phyloP scores from a whole-genome alignment of 1,140 invertebrate genomes.

The Eulimnadia texana region DNA sequence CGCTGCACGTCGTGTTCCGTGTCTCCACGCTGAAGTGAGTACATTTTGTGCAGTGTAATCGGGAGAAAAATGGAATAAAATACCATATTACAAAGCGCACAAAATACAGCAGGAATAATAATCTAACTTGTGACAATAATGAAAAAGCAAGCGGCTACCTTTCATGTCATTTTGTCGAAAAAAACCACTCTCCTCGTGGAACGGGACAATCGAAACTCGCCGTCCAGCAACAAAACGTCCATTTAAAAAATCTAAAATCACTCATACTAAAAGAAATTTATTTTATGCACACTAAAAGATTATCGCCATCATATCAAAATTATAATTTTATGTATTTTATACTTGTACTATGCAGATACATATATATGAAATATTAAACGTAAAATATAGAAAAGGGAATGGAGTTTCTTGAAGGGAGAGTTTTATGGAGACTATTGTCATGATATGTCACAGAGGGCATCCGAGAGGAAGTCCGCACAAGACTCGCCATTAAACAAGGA shows the following conservation, averaged over 20 bases:
- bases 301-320: too few species aligned
- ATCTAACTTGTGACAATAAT: not conserved
- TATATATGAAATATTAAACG: not conserved
- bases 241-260: too few species aligned
- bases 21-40: not conserved
- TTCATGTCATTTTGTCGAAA: not conserved
- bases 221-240: not conserved
- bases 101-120: not conserved
- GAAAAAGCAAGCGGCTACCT: not conserved
- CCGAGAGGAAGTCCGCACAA: not conserved
- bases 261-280: too few species aligned
- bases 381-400: not conserved
- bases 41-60: not conserved
- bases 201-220: not conserved
- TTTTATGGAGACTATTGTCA: not conserved
- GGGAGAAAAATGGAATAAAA: not conserved
- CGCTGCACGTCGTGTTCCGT: not conserved
- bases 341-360: not conserved
- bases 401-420: not conserved
- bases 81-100: too few species aligned
- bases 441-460: not conserved
- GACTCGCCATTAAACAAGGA: not conserved
- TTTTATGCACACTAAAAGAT: too few species aligned
- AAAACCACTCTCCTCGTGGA: not conserved
- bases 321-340: too few species aligned